A percentile compares a stretch with the other conserved stretches of the same genome.
phyloP scores from a whole-genome alignment of 1,140 invertebrate species.

The Semibalanus balanoides region DNA sequence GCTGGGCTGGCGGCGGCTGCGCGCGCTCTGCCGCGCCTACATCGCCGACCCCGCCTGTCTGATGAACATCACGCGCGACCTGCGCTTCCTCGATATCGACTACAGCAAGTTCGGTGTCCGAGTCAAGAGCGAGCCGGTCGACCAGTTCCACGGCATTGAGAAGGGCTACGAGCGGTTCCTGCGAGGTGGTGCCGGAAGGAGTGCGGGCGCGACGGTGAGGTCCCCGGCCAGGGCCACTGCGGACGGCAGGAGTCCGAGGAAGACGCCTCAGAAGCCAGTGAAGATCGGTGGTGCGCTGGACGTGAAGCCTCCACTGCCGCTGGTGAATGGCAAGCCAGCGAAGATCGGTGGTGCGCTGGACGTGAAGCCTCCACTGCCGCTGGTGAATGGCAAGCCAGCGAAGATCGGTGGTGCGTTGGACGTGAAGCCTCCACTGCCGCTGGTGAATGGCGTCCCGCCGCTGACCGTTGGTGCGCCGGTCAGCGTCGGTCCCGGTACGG shows the following conservation, averaged over 20 bases:
- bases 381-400: too few relatives aligned
- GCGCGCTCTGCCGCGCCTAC: slow-evolving; percentile 41
- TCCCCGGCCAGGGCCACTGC: not conserved
- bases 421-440: not conserved
- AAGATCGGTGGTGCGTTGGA: not conserved
- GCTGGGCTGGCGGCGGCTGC: slow-evolving; percentile 41
- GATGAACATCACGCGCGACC: slow-evolving; percentile 41
- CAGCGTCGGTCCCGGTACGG: too few relatives aligned
- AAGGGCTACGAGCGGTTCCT: slow-evolving; percentile 27
- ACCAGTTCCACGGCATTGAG: slow-evolving; percentile 35
- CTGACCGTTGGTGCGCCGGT: too few relatives aligned
- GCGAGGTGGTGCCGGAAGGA: not conserved
- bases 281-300: not conserved
- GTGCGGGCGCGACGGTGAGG: not conserved
- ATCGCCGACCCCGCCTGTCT: slow-evolving; percentile 37
- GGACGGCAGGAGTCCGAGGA: not conserved
- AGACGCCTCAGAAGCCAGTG: too few relatives aligned
- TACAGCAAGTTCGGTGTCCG: slow-evolving; percentile 38
- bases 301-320: not conserved
- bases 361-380: not conserved
- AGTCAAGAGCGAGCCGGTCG: slow-evolving; percentile 26
- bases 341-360: not conserved
- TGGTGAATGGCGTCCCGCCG: not conserved
- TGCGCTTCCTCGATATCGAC: slow-evolving; percentile 48
- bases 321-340: too few relatives aligned